Conservation (phyloP, 2,888 invertebrate genomes). For the Nomada ferruginata region DNA sequence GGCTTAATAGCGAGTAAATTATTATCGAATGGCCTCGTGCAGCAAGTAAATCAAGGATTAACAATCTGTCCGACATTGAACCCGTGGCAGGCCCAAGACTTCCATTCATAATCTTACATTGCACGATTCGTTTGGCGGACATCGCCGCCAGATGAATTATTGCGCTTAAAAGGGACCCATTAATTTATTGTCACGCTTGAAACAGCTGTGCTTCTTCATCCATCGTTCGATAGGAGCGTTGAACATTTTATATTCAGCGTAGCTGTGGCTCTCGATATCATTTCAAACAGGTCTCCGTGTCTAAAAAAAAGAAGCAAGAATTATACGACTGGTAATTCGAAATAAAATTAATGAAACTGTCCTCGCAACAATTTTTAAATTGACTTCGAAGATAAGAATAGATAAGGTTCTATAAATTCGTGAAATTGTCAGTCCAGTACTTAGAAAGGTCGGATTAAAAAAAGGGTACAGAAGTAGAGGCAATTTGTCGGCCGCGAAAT, state of each 20-base stretch:
- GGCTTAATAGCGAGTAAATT: conserved; percentile 3
- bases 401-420: no score
- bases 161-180: conserved; percentile 21
- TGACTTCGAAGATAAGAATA: no score
- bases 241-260: not conserved
- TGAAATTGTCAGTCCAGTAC: no score
- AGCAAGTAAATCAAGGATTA: not conserved
- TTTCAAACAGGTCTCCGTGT: no score
- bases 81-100: not conserved
- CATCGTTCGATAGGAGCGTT: not conserved
- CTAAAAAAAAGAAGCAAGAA: no score
- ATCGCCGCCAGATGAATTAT: conserved; percentile 19
- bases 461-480: no score
- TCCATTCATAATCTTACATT: not conserved
- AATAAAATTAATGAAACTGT: no score
- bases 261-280: not conserved
- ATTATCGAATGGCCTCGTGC: not conserved
- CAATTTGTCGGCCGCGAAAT: not conserved
- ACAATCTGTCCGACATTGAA: conserved; percentile 5
- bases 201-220: conserved; percentile 6
- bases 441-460: no score
- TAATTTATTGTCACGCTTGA: conserved; percentile 19
- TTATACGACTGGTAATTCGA: no score
- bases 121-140: not conserved
- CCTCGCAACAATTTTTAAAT: no score